Base-by-base conservation (phyloP, 2,113 vertebrate genomes). In the Sceloporus undulatus region DNA sequence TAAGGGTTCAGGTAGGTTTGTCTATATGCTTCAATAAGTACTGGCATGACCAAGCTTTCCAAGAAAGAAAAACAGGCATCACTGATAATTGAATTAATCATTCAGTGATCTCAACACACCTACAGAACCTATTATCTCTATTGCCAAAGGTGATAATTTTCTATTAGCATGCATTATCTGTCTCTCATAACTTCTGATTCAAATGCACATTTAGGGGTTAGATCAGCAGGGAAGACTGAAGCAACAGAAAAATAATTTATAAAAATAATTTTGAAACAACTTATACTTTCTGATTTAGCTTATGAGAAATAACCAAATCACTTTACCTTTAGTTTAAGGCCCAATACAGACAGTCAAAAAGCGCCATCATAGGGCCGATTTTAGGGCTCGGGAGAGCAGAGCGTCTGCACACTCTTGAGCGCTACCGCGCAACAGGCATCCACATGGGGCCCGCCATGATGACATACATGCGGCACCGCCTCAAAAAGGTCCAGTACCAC, bases 1-100 rank as follows among this genome's bases (percentile, higher is more conserved):
- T 94, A 42, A 59, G 89, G 79, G 81, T 68, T 88, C 62, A 84
- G 48, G 40, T 9, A 81, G 66, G 21, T 77, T 48, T 73, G 62
- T 73, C 65, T 40, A 84, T 48, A 74, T 38, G 13, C 52, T 62
- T 54, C 70, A 84, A 29, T 23, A 56, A 54, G 52, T 59, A 59
- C 48, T 54, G 54, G 21, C 10, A 71, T 27, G 68, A 29, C 2
- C 65, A 9, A 70, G 19, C 40, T 34, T 34, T 71, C 23, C 65
- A 71, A 86, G 59, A 48, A 85, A 78, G 23, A 73, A 73, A 54
- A 34, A 5, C 14, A 59, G 52, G 56, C 10, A 23, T 14, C 21
- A 68, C 14, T 4, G 10, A 48, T 2, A 7, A 25, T 2, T 75
- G 34, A 38, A 38, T 38, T 1, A 74, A 80, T 34, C 78, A 79